These are phyloP conservation scores for Chymomyza caudatula DNA, from an alignment of 2,888 invertebrate species.

Conservation along the genomic window DNA sequence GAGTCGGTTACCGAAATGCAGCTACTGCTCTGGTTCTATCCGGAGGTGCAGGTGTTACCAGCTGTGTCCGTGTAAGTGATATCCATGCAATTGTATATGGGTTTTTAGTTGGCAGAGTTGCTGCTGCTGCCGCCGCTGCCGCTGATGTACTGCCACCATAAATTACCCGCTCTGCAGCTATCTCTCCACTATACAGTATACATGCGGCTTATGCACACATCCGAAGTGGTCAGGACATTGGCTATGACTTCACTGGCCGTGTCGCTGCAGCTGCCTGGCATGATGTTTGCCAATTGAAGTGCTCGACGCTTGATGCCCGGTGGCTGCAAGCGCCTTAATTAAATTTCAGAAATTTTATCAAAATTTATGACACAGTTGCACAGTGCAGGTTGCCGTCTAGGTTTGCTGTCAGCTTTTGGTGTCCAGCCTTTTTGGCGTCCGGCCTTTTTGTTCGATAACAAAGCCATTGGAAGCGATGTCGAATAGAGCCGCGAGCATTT, in stretches of 20 bases:
- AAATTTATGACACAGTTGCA: slow-evolving; percentile 48
- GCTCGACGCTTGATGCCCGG: slow-evolving; percentile 19
- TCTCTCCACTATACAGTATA: neutral
- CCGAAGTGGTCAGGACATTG: neutral
- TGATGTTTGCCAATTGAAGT: slow-evolving; percentile 37
- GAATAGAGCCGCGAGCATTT: slow-evolving; percentile 47
- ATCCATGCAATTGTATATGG: slow-evolving; percentile 42
- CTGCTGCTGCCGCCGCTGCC: neutral
- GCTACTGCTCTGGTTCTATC: slow-evolving; percentile 29
- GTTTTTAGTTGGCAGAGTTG: slow-evolving; percentile 27
- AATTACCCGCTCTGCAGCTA: slow-evolving; percentile 19
- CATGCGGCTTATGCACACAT: neutral
- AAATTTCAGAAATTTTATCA: slow-evolving; percentile 61
- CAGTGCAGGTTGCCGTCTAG: neutral
- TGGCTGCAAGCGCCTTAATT: slow-evolving; percentile 43
- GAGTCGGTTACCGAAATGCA: slow-evolving; percentile 39
- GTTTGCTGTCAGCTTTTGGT: slow-evolving; percentile 16
- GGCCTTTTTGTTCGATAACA: too few species aligned
- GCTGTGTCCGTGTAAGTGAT: slow-evolving; percentile 48
- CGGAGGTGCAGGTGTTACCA: too few species aligned
- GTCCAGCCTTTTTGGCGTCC: too few species aligned
- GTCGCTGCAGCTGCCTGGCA: slow-evolving; percentile 17
- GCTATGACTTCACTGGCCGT: neutral
- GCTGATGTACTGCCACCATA: slow-evolving; percentile 22
- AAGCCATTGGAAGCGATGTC: slow-evolving; percentile 39